phyloP scores from a whole-genome alignment of 2,797 vertebrate genomes.

The Chaetodon trifasciatus region DNA sequence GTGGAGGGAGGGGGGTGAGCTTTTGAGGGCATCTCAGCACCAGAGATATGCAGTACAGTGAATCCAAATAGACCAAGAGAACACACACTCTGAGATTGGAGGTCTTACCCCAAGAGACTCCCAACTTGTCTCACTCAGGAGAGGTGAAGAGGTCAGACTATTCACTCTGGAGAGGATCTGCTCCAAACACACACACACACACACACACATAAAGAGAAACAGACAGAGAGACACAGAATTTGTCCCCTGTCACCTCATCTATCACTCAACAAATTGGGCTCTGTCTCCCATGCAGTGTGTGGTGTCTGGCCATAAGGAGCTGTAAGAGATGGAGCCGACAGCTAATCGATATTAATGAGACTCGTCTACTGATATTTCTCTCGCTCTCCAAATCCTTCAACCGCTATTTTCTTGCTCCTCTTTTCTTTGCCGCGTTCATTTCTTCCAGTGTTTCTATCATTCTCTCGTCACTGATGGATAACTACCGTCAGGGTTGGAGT shows the following conservation, averaged over 20 bases:
- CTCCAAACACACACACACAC: constrained; percentile 19
- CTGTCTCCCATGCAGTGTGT: constrained; percentile 2
- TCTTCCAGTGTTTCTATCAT: constrained; percentile 1
- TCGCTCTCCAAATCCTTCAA: not conserved
- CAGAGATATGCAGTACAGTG: constrained; percentile 1
- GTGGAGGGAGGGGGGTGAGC: not conserved
- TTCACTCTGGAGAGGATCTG: constrained; percentile 31
- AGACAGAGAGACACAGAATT: constrained; percentile 18
- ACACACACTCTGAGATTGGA: constrained; percentile 1
- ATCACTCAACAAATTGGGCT: constrained; percentile 54
- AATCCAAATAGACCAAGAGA: not conserved
- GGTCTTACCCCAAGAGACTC: constrained; percentile 30
- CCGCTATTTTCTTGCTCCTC: not conserved
- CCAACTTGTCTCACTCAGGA: constrained; percentile 36
- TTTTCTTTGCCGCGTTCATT: constrained; percentile 3
- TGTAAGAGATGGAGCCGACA: constrained; percentile 45
- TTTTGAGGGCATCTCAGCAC: not conserved
- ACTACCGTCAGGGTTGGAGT: constrained; percentile 1
- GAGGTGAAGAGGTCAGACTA: constrained; percentile 34
- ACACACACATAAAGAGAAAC: constrained; percentile 17
- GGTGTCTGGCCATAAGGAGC: constrained; percentile 31
- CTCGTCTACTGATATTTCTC: constrained; percentile 29
- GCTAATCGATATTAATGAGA: constrained; percentile 49
- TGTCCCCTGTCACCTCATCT: constrained; percentile 57
- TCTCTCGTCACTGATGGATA: constrained; percentile 19